phyloP scores from a whole-genome alignment of 2,797 vertebrate genomes.

The Petrocephalus sullivani region DNA sequence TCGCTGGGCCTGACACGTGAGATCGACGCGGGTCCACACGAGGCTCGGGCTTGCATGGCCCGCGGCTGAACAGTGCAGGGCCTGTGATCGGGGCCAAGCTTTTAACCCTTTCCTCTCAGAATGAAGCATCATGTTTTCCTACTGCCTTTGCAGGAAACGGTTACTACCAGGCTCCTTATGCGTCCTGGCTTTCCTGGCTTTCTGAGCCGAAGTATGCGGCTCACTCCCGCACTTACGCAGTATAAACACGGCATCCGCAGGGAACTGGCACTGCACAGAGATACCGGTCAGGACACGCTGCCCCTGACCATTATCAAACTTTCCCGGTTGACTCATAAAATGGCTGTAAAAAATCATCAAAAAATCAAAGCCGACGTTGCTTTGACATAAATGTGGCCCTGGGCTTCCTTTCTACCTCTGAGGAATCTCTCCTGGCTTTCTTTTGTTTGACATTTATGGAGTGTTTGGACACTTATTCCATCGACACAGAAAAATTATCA shows the following conservation, averaged over 20 bases:
- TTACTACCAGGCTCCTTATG: neutral
- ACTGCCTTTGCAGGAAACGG: neutral
- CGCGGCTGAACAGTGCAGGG: constrained; percentile 31
- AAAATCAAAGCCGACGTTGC: neutral
- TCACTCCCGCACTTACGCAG: neutral
- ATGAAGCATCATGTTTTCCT: neutral
- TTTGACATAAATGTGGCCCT: neutral
- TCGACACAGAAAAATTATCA: neutral
- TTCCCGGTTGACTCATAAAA: neutral
- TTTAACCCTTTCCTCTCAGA: constrained; percentile 19
- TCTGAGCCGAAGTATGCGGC: neutral
- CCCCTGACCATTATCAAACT: neutral
- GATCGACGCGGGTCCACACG: constrained; percentile 28
- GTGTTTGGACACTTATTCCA: neutral
- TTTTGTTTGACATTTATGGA: neutral
- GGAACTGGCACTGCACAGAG: neutral
- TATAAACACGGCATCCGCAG: neutral
- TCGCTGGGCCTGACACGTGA: constrained; percentile 30
- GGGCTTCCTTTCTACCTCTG: neutral
- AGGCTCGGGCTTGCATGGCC: constrained; percentile 26
- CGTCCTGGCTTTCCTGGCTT: neutral
- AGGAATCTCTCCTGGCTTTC: neutral
- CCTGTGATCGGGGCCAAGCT: neutral
- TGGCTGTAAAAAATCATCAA: neutral
- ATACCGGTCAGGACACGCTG: neutral